These are phyloP conservation scores for Chrysolina haemoptera DNA, from an alignment of 2,888 invertebrate species.

Conservation along the genomic window DNA sequence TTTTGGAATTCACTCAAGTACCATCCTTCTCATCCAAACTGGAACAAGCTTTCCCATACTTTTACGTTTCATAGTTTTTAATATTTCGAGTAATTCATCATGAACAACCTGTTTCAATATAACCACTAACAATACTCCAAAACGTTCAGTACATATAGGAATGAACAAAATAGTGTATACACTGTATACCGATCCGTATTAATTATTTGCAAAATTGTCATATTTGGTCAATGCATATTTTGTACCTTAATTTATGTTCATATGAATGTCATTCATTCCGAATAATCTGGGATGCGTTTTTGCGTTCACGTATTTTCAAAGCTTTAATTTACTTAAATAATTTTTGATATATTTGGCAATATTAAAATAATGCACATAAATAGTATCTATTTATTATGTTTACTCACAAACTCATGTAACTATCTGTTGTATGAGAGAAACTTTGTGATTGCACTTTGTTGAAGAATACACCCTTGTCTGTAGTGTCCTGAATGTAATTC, in stretches of 20 bases:
- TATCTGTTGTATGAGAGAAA: conserved; percentile 24
- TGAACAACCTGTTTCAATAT: too few species aligned
- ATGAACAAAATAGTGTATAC: too few species aligned
- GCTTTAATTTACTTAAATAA: background rate
- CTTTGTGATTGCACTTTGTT: conserved; percentile 52
- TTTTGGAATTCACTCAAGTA: too few species aligned
- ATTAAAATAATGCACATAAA: background rate
- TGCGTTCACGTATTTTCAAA: background rate
- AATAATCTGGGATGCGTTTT: background rate
- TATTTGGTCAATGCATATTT: background rate
- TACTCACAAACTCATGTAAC: conserved; percentile 16
- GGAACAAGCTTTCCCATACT: too few species aligned
- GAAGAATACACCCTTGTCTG: conserved; percentile 50
- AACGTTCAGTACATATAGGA: too few species aligned
- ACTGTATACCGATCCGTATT: too few species aligned
- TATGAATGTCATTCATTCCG: background rate
- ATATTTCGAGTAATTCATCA: too few species aligned
- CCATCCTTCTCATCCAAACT: too few species aligned
- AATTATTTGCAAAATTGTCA: background rate
- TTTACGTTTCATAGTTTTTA: too few species aligned
- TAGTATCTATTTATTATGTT: background rate
- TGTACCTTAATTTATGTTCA: background rate
- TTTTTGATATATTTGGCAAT: background rate
- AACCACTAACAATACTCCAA: too few species aligned
- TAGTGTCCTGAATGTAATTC: conserved; percentile 36